Base-by-base conservation (phyloP, 2,113 vertebrate species). In the Phalacrocorax carbo region DNA sequence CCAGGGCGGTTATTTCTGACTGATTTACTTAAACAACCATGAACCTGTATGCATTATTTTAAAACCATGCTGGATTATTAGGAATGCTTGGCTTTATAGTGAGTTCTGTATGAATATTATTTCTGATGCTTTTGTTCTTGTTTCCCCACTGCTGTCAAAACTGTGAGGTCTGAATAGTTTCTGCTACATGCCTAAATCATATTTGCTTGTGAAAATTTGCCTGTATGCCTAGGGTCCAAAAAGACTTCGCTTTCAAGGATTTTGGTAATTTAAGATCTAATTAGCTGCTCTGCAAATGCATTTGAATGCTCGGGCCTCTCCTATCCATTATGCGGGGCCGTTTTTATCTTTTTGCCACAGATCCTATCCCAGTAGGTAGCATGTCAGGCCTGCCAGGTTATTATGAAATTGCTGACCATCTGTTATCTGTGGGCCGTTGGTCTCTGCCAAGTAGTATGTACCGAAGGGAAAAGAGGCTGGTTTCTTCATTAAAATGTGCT, bases 351-450 rank as follows among this genome's bases (percentile, higher is more conserved):
- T 66, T 51, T 88, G 70, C 82, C 46, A 36, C 60, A 48, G n/a
- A 82, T 48, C 70, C 66, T 42, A 3, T 88, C 76, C 86, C 66
- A 27, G 82, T 25, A 69, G 80, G 91, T 36, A 76, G 25, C 18
- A 5, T 38, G 76, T 38, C 66, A 48, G 75, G 20, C 52, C 49
- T 86, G 80, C 82, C 91, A 92, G 71, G 38, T 88, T 88, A 30
- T 72, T 46, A 34, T 12, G 88, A 46, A 82, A 20, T 44, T 90
- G 83, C 87, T 95, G 91, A 76, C 91, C 93, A 91, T 95, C 83
- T 95, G 95, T 76, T 94, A 46, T 55, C 68, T 44, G 12, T 10
- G 52, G 86, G 52, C 17, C 44, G 71, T 36, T 76, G 64, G 25
- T 27, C 48, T 80, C 75, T 76, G 82, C 57, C 91, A 83, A 91